Evolutionary conservation across 2,888 invertebrate genomes (phyloP).

Genomic region (Synergus japonicus): DNA sequence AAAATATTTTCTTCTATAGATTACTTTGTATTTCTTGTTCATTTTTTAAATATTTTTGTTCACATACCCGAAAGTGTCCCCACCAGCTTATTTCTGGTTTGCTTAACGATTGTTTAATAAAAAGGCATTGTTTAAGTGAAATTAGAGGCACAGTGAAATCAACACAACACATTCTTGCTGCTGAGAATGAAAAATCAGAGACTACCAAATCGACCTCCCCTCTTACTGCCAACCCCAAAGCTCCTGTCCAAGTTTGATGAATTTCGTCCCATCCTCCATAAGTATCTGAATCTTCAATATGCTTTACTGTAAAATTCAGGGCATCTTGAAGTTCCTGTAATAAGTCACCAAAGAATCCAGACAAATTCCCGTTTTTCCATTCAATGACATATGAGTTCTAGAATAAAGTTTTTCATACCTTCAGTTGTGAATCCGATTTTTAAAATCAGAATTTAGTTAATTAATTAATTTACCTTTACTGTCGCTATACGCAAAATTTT

Average conservation of each 20-base stretch:
- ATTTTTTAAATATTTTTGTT: neutral
- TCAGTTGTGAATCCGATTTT: neutral
- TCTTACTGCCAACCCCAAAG: neutral
- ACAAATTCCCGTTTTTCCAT: neutral
- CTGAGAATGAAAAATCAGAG: neutral
- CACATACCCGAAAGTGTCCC: neutral
- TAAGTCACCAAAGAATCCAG: neutral
- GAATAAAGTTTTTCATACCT: neutral
- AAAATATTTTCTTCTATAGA: neutral
- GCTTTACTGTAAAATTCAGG: neutral
- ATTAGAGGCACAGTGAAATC: neutral
- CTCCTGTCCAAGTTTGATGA: neutral
- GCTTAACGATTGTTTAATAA: neutral
- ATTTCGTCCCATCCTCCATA: neutral
- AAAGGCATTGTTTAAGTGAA: neutral
- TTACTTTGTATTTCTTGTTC: neutral
- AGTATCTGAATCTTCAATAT: neutral
- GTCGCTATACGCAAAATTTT: neutral
- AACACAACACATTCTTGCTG: neutral
- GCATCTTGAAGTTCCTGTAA: neutral
- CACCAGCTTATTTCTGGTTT: neutral
- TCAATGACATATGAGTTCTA: neutral
- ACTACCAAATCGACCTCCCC: neutral
- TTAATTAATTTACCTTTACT: neutral
- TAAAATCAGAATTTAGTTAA: neutral